These are phyloP conservation scores for Fulica atra DNA, from an alignment of 2,113 vertebrate species.

Conservation along the genomic window DNA sequence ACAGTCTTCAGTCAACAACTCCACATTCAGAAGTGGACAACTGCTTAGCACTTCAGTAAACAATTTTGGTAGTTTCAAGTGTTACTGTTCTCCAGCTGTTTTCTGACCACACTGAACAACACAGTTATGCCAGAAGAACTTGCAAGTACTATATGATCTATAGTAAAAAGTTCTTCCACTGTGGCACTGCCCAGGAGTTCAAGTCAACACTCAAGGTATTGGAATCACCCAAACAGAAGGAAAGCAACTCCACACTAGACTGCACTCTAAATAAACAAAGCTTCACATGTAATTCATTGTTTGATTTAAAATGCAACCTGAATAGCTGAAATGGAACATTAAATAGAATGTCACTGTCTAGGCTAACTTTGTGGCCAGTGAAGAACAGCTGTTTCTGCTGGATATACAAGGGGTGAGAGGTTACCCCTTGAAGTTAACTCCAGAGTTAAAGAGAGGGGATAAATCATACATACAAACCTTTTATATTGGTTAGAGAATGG, in stretches of 20 bases:
- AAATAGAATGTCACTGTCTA: neutral
- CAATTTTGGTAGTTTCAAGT: neutral
- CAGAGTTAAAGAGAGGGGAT: neutral
- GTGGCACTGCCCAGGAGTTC: neutral
- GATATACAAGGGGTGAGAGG: neutral
- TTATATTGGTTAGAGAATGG: neutral
- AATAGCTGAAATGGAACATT: neutral
- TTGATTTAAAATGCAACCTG: neutral
- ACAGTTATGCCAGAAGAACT: neutral
- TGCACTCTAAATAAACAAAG: neutral
- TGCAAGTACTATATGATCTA: neutral
- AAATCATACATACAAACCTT: neutral
- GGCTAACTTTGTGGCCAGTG: neutral
- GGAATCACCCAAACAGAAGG: neutral
- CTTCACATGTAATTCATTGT: accelerated
- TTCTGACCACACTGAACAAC: neutral
- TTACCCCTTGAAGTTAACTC: no score
- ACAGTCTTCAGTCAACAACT: neutral
- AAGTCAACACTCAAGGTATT: accelerated
- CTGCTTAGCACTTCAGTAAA: neutral
- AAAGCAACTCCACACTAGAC: neutral
- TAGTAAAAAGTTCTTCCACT: neutral
- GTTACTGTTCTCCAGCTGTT: neutral
- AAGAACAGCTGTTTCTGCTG: neutral
- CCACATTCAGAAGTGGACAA: neutral